phyloP scores from a whole-genome alignment of 2,113 vertebrate genomes.

The Oceanites oceanicus region DNA sequence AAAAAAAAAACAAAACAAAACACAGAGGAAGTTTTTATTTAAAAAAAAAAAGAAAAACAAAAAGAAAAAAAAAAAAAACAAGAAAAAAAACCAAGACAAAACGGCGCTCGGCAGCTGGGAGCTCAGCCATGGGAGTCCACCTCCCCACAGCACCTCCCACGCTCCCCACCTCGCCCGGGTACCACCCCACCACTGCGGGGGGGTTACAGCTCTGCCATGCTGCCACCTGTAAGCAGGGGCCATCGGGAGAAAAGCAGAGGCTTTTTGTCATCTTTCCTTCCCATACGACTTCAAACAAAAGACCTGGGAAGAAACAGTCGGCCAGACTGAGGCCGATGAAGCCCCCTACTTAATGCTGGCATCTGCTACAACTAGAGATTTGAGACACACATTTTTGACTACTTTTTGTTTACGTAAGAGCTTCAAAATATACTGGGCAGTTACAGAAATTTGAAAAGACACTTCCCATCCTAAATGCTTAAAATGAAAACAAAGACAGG shows the following conservation, averaged over 20 bases:
- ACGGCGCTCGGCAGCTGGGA: accelerated
- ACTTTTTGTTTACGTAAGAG: background rate
- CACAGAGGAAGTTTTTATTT: background rate
- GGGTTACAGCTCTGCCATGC: background rate
- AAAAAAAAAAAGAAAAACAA: background rate
- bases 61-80: background rate
- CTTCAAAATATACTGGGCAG: background rate
- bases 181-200: accelerated
- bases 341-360: background rate
- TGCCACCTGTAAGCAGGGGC: background rate
- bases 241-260: accelerated
- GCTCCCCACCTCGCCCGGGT: accelerated
- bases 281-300: background rate
- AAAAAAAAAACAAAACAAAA: background rate
- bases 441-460: background rate
- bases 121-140: background rate
- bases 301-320: accelerated
- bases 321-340: accelerated
- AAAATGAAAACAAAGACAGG: background rate
- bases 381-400: background rate
- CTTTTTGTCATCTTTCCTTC: background rate
- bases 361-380: background rate
- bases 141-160: accelerated
- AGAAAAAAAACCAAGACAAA: background rate
- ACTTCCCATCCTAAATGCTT: background rate